phyloP scores from a whole-genome alignment of 2,888 invertebrate genomes.

The Drosophila seclusa region DNA sequence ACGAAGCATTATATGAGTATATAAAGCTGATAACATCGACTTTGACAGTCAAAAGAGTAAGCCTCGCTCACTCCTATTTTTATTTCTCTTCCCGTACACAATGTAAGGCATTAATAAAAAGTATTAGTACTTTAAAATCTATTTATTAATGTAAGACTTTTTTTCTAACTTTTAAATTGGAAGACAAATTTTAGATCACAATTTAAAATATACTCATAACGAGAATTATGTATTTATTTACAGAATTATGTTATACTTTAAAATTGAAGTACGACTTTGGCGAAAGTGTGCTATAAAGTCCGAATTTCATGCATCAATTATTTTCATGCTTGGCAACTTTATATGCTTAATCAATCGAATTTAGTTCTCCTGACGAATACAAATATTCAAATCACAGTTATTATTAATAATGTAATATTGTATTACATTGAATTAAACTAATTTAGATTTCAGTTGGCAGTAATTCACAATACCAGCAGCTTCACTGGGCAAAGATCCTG shows the following conservation, averaged over 20 bases:
- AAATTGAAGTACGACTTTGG: too few relatives aligned
- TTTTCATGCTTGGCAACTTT: neutral
- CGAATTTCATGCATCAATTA: neutral
- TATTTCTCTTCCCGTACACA: neutral
- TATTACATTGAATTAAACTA: neutral
- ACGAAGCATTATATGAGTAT: neutral
- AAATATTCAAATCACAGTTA: neutral
- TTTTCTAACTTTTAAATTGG: neutral
- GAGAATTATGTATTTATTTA: too few relatives aligned
- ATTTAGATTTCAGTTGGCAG: neutral
- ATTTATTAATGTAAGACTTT: neutral
- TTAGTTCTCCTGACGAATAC: neutral
- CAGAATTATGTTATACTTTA: too few relatives aligned
- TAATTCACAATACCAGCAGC: slow-evolving; percentile 15
- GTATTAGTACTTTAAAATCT: neutral
- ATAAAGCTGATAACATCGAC: neutral
- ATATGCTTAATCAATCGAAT: neutral
- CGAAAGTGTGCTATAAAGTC: too few relatives aligned
- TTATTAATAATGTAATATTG: neutral
- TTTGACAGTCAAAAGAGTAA: neutral
- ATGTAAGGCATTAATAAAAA: neutral
- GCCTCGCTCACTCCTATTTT: neutral
- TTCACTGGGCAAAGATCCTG: slow-evolving; percentile 14
- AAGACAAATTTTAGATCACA: too few relatives aligned
- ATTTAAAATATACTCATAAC: too few relatives aligned